Evolutionary conservation across 2,888 invertebrate genomes (phyloP).

Genomic region (Zele albiditarsus): DNA sequence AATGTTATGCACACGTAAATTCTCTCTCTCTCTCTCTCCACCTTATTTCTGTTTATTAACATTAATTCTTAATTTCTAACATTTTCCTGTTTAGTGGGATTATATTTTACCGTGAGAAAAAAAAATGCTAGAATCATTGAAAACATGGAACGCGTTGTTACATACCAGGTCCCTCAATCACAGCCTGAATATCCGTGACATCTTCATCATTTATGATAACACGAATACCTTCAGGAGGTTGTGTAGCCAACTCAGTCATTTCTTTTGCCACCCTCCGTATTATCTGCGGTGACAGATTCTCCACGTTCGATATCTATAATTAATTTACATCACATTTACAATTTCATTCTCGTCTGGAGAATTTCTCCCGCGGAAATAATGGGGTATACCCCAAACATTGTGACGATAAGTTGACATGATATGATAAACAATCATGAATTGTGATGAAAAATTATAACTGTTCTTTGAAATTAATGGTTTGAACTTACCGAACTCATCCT

Average conservation of each 20-base stretch:
- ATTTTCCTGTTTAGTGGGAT: too few species aligned
- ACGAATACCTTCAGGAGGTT: slow-evolving; percentile 93
- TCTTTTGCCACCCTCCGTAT: slow-evolving; percentile 91
- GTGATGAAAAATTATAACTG: neutral
- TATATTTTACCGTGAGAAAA: too few species aligned
- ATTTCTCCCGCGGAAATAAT: slow-evolving; percentile 26
- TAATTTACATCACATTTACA: neutral
- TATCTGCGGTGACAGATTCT: slow-evolving; percentile 95
- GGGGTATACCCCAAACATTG: neutral
- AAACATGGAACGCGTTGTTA: slow-evolving; percentile 22
- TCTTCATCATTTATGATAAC: slow-evolving; percentile 93
- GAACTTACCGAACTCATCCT: slow-evolving; percentile 67
- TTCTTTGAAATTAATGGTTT: neutral
- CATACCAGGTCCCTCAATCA: slow-evolving; percentile 90
- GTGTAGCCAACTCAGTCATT: slow-evolving; percentile 86
- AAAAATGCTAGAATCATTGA: slow-evolving; percentile 33
- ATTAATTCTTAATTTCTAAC: too few species aligned
- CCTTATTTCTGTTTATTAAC: too few species aligned
- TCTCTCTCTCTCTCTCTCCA: too few species aligned
- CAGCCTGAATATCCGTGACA: slow-evolving; percentile 93
- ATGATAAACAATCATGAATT: slow-evolving; percentile 40
- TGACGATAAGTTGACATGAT: neutral
- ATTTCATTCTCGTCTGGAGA: neutral
- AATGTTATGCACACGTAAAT: too few species aligned
- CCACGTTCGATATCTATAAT: slow-evolving; percentile 88